A percentile compares a stretch with the other conserved stretches of the same genome.
These are phyloP conservation scores for Aphelocoma californica DNA, from an alignment of 2,797 vertebrate genomes.

Conservation along the genomic window DNA sequence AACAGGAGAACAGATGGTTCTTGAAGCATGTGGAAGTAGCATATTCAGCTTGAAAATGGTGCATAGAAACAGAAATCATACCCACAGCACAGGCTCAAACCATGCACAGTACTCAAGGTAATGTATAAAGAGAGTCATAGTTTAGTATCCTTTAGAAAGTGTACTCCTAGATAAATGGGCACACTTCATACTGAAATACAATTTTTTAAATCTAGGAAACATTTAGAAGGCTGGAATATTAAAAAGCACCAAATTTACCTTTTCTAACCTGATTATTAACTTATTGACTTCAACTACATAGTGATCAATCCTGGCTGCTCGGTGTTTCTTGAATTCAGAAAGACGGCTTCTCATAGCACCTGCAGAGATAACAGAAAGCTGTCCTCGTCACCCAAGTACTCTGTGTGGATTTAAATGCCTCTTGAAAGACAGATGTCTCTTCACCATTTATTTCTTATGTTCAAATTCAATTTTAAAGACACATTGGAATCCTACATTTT, in stretches of 20 bases:
- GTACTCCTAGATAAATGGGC: background rate
- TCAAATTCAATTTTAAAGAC: background rate
- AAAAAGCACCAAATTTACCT: slow-evolving; percentile 78
- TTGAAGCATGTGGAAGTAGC: background rate
- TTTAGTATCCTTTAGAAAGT: background rate
- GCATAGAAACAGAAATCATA: background rate
- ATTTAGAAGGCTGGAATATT: background rate
- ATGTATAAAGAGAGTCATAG: background rate
- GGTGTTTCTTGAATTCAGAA: slow-evolving; percentile 91
- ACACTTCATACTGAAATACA: background rate
- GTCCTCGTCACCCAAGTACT: background rate
- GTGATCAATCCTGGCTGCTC: slow-evolving; percentile 96
- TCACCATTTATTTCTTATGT: background rate
- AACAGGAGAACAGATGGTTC: background rate
- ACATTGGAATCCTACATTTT: background rate
- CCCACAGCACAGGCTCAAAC: background rate
- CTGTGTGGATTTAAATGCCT: background rate
- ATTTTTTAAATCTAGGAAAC: background rate
- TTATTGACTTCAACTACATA: slow-evolving; percentile 99
- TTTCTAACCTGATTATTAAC: slow-evolving; percentile 95
- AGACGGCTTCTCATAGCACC: slow-evolving; percentile 90
- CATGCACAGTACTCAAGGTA: background rate
- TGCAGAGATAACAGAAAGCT: slow-evolving; percentile 42
- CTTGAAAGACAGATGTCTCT: background rate
- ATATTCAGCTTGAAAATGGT: background rate